Base-by-base conservation (phyloP, 2,888 invertebrate genomes). In the Mystacides longicornis region DNA sequence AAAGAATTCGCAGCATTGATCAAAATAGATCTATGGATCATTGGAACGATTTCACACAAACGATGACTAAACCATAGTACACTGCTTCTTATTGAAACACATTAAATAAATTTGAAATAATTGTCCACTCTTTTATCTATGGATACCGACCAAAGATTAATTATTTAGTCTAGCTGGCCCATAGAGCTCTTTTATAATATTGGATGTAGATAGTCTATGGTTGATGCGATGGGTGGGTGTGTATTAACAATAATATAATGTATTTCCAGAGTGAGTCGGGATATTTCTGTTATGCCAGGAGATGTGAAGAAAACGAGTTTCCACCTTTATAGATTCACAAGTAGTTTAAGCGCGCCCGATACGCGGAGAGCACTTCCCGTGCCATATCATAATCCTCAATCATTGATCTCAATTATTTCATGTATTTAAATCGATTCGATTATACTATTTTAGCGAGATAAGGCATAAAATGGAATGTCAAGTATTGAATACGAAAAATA, bases 321-420 rank as follows among this genome's bases (percentile, higher is more conserved):
- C 37, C 37, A 37, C 37, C 37, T 37, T 37, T 37, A 37, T 37
- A 37, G n/a, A 37, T 37, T 37, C 14, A 37, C n/a, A 37, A 37
- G 37, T 37, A 37, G 37, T 37, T 37, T 37, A 37, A 14, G n/a
- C 37, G 37, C 37, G 37, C 16, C 14, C 37, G 37, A 37, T 37
- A 37, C 3, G 16, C 37, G 4, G 7, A 16, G 37, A 37, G 16
- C 37, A 37, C 37, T 37, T n/a, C 37, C 27, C 37, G 37, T 14
- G 16, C 7, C 37, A 37, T 14, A 37, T 14, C 3, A 37, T 37
- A 27, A 27, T 27, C 5, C 27, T 27, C 4, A 3, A 37, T 16
- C 16, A 37, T 16, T 37, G 37, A 37, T 37, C 37, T 37, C 37
- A 37, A 14, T 37, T n/a, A 7, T 7, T 27, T 7, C 11, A 27